Evolutionary conservation across 2,797 vertebrate genomes (phyloP).

Genomic region (Syngnathus acus): DNA sequence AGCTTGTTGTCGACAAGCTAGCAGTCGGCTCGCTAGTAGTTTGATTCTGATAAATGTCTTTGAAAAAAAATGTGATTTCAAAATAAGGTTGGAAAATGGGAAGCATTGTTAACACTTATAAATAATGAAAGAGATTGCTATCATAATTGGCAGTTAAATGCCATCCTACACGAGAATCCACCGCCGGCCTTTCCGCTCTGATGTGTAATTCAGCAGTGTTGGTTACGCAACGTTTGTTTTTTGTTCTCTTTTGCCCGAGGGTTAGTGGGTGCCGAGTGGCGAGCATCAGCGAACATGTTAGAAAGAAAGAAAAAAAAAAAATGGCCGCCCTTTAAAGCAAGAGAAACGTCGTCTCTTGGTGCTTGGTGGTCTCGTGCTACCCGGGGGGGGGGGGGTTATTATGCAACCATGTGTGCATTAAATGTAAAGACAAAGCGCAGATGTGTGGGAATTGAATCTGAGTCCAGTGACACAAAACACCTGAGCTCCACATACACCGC

Average conservation of each 20-base stretch:
- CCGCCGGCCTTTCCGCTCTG: not conserved
- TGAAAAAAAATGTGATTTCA: no score
- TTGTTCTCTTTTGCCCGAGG: not conserved
- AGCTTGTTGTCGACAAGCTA: no score
- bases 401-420: not conserved
- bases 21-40: no score
- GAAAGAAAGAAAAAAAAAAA: no score
- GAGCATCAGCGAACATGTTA: slow-evolving; percentile 7
- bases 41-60: no score
- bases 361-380: no score
- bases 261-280: slow-evolving; percentile 9
- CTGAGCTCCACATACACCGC: no score
- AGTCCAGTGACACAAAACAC: not conserved
- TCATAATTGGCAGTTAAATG: not conserved
- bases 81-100: no score
- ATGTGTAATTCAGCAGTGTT: not conserved
- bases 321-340: not conserved
- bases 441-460: not conserved
- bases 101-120: no score
- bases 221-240: not conserved
- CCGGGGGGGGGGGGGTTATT: not conserved
- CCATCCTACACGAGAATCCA: not conserved
- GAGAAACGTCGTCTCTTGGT: not conserved
- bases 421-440: not conserved
- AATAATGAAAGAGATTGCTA: not conserved